Percentiles rank a stretch among this genome's conserved stretches.
phyloP scores from a whole-genome alignment of 2,797 vertebrate species.

The Cichlasoma orientale region DNA sequence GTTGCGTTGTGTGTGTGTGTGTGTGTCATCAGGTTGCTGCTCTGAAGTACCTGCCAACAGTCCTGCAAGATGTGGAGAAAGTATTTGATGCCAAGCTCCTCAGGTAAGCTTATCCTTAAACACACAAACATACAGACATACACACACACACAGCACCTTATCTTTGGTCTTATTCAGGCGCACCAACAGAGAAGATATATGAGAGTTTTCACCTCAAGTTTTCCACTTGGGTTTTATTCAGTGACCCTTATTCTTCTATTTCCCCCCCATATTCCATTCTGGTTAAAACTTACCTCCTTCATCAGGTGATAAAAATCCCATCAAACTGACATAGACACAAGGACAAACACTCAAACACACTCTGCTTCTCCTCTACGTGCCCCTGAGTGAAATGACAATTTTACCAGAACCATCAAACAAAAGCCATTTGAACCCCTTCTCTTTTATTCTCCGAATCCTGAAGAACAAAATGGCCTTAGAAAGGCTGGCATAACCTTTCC shows the following conservation, averaged over 20 bases:
- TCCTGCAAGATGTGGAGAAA: constrained; percentile 94
- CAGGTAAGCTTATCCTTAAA: constrained; percentile 81
- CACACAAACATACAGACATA: background rate
- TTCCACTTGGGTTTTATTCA: constrained; percentile 39
- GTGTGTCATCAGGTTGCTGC: constrained; percentile 88
- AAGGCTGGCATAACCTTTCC: constrained; percentile 52
- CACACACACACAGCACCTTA: constrained; percentile 18
- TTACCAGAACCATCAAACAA: constrained; percentile 36
- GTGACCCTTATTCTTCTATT: constrained; percentile 41
- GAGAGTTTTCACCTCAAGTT: constrained; percentile 18
- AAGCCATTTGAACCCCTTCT: constrained; percentile 31
- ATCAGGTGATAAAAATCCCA: constrained; percentile 53
- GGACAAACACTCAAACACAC: constrained; percentile 33
- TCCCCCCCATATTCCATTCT: constrained; percentile 9
- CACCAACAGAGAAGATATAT: constrained; percentile 34
- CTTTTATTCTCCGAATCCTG: constrained; percentile 12
- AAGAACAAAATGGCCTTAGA: constrained; percentile 18
- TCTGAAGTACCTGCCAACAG: constrained; percentile 95
- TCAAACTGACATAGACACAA: constrained; percentile 52
- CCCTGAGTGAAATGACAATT: constrained; percentile 46
- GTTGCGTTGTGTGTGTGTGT: constrained; percentile 29
- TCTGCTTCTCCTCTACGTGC: constrained; percentile 5
- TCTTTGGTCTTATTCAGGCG: constrained; percentile 39
- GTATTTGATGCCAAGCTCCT: constrained; percentile 94
- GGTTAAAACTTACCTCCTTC: constrained; percentile 24